These are phyloP conservation scores for Ommatoiulus sabulosus DNA, from an alignment of 2,888 invertebrate genomes.

Conservation along the genomic window DNA sequence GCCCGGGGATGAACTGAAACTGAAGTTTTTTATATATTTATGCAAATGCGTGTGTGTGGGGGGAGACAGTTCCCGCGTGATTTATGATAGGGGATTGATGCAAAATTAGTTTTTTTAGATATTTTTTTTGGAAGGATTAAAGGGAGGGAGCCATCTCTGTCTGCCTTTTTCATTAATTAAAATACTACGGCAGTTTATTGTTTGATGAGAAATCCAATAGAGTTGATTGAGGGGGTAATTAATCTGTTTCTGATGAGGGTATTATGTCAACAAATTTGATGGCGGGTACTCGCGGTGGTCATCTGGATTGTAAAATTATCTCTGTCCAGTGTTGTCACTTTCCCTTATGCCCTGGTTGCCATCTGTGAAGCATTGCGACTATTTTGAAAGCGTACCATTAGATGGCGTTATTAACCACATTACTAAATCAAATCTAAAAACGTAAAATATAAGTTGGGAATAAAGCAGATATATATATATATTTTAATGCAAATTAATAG, in stretches of 20 bases:
- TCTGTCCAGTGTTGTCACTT: background rate
- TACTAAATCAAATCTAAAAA: background rate
- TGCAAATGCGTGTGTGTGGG: background rate
- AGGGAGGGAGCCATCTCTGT: background rate
- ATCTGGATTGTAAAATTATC: background rate
- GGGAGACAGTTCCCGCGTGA: background rate
- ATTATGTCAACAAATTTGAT: constrained; percentile 8
- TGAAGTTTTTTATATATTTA: constrained; percentile 8
- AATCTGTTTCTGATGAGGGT: constrained; percentile 34
- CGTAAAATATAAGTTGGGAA: background rate
- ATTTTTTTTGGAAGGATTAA: background rate
- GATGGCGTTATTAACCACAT: background rate
- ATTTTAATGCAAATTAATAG: no score
- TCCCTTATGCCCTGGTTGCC: background rate
- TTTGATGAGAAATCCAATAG: constrained; percentile 3
- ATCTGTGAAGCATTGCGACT: background rate
- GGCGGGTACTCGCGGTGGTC: background rate
- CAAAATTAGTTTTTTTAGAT: background rate
- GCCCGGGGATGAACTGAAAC: background rate
- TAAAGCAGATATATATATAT: no score
- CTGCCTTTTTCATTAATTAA: constrained; percentile 28
- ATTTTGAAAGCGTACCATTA: background rate
- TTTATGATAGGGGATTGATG: constrained; percentile 21
- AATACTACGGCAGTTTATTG: background rate
- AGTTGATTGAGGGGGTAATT: constrained; percentile 28